A percentile compares a stretch with the other conserved stretches of the same genome.
phyloP scores from a whole-genome alignment of 2,113 vertebrate species.

The Nyctereutes procyonoides region DNA sequence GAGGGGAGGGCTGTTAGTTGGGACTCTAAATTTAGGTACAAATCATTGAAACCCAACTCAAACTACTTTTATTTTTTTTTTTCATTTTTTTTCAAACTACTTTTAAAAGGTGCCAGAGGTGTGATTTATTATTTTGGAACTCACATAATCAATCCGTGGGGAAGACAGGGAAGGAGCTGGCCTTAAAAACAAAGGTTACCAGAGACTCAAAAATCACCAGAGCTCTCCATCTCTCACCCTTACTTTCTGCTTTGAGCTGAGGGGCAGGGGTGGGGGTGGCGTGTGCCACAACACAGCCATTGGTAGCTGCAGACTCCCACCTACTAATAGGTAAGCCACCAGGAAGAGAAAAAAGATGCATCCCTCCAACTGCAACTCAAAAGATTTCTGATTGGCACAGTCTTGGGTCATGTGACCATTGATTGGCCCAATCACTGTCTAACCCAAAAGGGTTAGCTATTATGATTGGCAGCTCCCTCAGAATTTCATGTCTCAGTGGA shows the following conservation, averaged over 20 bases:
- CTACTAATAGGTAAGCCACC: not conserved
- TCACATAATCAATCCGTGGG: not conserved
- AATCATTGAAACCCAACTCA: not conserved
- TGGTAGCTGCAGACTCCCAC: not conserved
- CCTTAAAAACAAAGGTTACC: not conserved
- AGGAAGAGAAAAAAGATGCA: not conserved
- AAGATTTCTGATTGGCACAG: not conserved
- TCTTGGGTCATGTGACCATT: not conserved
- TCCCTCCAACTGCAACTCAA: not conserved
- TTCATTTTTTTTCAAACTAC: not conserved
- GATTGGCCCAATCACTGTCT: not conserved
- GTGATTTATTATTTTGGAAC: not conserved
- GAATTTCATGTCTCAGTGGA: not conserved
- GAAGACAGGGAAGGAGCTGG: not conserved
- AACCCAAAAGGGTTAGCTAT: not conserved
- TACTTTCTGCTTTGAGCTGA: not conserved
- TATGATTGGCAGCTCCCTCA: not conserved
- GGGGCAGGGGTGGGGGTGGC: not conserved
- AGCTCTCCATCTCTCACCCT: not conserved
- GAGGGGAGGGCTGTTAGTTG: not conserved
- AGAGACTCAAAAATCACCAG: not conserved
- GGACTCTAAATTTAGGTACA: not conserved
- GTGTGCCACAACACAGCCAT: not conserved
- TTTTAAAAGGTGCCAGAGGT: not conserved
- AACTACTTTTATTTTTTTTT: not conserved